Evolutionary conservation across 35 echinoderm and acorn worm species (phyloP).

Genomic region (Acanthaster planci): DNA sequence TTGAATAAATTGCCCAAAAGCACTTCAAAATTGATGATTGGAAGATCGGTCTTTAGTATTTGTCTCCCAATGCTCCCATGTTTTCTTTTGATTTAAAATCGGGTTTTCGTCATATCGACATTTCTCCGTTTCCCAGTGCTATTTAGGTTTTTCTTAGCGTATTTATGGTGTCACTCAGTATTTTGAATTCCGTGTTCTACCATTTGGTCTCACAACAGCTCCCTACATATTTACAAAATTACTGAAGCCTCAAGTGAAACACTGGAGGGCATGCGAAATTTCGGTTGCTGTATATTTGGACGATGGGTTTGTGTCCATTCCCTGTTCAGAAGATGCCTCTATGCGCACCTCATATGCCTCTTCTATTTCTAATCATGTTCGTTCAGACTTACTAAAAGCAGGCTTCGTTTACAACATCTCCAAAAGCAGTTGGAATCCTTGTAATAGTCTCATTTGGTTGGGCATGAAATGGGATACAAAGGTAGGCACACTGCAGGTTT

Average conservation of each 20-base stretch:
- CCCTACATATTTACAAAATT: neutral
- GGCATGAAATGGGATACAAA: no score
- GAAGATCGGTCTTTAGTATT: neutral
- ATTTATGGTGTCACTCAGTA: neutral
- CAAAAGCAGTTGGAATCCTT: conserved; percentile 1
- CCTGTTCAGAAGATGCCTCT: neutral
- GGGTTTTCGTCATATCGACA: neutral
- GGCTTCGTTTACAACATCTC: neutral
- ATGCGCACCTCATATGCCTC: neutral
- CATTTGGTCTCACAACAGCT: neutral
- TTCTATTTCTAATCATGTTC: neutral
- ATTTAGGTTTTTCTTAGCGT: neutral
- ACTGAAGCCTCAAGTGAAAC: neutral
- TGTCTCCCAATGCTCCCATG: neutral
- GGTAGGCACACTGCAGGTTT: no score
- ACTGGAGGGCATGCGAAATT: neutral
- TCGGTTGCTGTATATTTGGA: neutral
- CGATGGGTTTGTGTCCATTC: neutral
- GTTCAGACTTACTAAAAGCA: neutral
- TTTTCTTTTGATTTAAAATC: neutral
- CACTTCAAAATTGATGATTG: neutral
- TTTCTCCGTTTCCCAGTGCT: neutral
- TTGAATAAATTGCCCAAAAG: neutral
- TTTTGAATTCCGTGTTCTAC: neutral
- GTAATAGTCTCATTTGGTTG: no score